Conservation (phyloP, 2,888 invertebrate genomes). For the Apeira syringaria region DNA sequence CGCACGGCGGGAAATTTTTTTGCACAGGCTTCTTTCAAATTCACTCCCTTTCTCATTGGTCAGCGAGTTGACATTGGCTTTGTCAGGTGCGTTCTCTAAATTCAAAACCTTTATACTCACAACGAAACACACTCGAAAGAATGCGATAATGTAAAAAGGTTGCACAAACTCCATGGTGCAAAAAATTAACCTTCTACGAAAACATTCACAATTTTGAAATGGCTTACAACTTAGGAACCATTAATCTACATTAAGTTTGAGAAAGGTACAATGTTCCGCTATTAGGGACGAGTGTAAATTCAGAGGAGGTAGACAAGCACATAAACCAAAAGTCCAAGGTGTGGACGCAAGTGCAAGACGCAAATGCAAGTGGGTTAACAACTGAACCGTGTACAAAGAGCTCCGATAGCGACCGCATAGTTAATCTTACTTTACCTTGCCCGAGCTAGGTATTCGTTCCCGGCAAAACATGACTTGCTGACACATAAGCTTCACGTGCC, state of each 20-base stretch:
- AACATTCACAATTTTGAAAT: not conserved
- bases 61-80: no score
- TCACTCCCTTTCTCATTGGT: no score
- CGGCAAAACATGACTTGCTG: slow-evolving; percentile 6
- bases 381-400: slow-evolving; percentile 22
- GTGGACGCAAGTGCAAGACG: slow-evolving; percentile 26
- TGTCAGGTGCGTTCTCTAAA: no score
- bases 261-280: not conserved
- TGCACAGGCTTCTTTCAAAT: no score
- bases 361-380: slow-evolving; percentile 26
- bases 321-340: slow-evolving; percentile 15
- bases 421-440: slow-evolving; percentile 9
- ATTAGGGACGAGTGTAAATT: slow-evolving; percentile 1
- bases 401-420: slow-evolving; percentile 22
- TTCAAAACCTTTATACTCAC: no score
- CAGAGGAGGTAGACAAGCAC: slow-evolving; percentile 4
- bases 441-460: not conserved
- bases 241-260: not conserved
- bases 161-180: no score
- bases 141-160: no score
- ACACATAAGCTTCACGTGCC: slow-evolving; percentile 4
- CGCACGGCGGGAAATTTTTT: no score
- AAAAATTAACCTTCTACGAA: no score
- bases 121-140: no score
- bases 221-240: slow-evolving; percentile 3